phyloP scores from a whole-genome alignment of 1,140 invertebrate species.

The Lysiphlebus fabarum region DNA sequence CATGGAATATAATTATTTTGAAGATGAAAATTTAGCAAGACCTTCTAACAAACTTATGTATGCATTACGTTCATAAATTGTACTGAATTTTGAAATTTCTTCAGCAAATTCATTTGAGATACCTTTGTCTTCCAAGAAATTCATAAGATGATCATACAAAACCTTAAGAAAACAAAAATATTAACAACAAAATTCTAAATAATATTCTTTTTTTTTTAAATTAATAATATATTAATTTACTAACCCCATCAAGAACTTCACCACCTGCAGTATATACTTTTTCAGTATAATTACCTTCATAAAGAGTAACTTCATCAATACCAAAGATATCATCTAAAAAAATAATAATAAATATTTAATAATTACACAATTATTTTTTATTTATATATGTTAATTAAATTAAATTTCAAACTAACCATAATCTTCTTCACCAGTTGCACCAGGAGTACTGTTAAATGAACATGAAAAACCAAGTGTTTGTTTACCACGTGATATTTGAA shows the following conservation, averaged over 20 bases:
- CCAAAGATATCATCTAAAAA: conserved; percentile 74
- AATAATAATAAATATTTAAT: conserved; percentile 27
- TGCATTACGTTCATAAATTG: conserved; percentile 82
- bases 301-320: conserved; percentile 84
- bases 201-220: neutral
- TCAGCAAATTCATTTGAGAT: conserved; percentile 88
- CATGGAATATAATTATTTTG: conserved; percentile 54
- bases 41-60: conserved; percentile 84
- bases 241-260: conserved; percentile 85
- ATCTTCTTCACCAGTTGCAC: conserved; percentile 64
- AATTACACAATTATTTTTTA: conserved; percentile 16
- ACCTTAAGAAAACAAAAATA: conserved; percentile 65
- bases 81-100: conserved; percentile 81
- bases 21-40: conserved; percentile 78
- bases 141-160: conserved; percentile 90
- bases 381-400: neutral
- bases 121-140: conserved; percentile 89
- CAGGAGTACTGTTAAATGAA: conserved; percentile 66
- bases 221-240: conserved; percentile 36
- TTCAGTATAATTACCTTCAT: conserved; percentile 78
- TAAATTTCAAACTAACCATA: conserved; percentile 60
- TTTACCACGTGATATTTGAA: conserved; percentile 74
- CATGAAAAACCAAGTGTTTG: conserved; percentile 79
- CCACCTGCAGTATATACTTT: conserved; percentile 82
- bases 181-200: conserved; percentile 3